Percentiles rank a stretch among this genome's conserved stretches.
Conservation (phyloP, 2,888 invertebrate species). For the Chrysolina oricalcia region DNA sequence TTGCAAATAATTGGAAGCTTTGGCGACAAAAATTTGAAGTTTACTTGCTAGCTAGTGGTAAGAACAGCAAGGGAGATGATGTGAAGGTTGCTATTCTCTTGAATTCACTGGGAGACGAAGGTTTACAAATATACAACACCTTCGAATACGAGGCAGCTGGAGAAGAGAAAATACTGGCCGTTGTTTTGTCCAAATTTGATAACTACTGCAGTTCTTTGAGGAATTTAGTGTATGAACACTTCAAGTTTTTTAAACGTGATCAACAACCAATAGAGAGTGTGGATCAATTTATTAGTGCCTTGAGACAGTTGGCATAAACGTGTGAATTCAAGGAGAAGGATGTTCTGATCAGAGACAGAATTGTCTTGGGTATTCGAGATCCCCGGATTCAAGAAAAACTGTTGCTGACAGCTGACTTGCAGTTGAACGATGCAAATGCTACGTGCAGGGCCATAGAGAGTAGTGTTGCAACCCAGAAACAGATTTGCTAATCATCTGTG, state of each 20-base stretch:
- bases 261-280: slow-evolving; percentile 46
- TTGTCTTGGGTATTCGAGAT: slow-evolving; percentile 40
- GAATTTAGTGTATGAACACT: slow-evolving; percentile 53
- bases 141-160: slow-evolving; percentile 36
- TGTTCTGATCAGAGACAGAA: slow-evolving; percentile 35
- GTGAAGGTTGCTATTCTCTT: slow-evolving; percentile 35
- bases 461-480: slow-evolving; percentile 5
- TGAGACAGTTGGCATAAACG: slow-evolving; percentile 45
- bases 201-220: slow-evolving; percentile 50
- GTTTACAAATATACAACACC: slow-evolving; percentile 38
- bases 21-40: slow-evolving; percentile 36
- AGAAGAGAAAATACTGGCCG: slow-evolving; percentile 33
- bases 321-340: slow-evolving; percentile 52
- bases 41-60: slow-evolving; percentile 32
- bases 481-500: background rate
- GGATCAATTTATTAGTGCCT: slow-evolving; percentile 49
- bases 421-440: slow-evolving; percentile 30
- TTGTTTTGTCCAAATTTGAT: slow-evolving; percentile 43
- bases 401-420: slow-evolving; percentile 27
- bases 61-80: slow-evolving; percentile 18
- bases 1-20: slow-evolving; percentile 26
- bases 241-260: slow-evolving; percentile 53
- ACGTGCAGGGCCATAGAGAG: slow-evolving; percentile 40
- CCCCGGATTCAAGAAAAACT: slow-evolving; percentile 33
- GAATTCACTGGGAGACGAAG: slow-evolving; percentile 34